A percentile compares a stretch with the other conserved stretches of the same genome.
These are phyloP conservation scores for Corythaixoides concolor DNA, from an alignment of 2,113 vertebrate species.

Conservation along the genomic window DNA sequence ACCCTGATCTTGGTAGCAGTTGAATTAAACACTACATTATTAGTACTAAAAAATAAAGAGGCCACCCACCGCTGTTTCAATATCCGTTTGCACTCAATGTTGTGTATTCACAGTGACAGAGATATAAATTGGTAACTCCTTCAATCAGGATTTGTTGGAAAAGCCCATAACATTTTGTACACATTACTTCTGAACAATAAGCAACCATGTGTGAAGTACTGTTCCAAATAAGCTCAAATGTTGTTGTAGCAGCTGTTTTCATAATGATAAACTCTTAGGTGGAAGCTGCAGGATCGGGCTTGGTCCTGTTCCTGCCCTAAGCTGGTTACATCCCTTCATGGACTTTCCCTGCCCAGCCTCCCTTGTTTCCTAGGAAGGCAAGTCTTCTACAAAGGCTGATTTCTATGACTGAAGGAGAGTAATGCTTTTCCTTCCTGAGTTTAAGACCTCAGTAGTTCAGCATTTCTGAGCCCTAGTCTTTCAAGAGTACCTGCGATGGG, in stretches of 20 bases:
- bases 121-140: background rate
- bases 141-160: background rate
- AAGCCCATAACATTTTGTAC: background rate
- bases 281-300: background rate
- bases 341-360: background rate
- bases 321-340: background rate
- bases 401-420: background rate
- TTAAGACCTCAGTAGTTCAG: background rate
- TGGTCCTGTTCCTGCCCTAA: background rate
- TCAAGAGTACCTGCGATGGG: fast-evolving
- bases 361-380: background rate
- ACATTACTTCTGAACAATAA: background rate
- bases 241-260: background rate
- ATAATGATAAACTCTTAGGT: background rate
- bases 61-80: background rate
- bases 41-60: background rate
- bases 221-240: background rate
- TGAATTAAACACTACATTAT: background rate
- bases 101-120: background rate
- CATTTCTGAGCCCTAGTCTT: background rate
- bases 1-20: background rate
- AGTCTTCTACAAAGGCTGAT: background rate
- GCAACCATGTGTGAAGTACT: background rate
- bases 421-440: background rate
- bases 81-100: background rate